Evolutionary conservation across 2,797 vertebrate genomes (phyloP).

Genomic region (Lagodon rhomboides): DNA sequence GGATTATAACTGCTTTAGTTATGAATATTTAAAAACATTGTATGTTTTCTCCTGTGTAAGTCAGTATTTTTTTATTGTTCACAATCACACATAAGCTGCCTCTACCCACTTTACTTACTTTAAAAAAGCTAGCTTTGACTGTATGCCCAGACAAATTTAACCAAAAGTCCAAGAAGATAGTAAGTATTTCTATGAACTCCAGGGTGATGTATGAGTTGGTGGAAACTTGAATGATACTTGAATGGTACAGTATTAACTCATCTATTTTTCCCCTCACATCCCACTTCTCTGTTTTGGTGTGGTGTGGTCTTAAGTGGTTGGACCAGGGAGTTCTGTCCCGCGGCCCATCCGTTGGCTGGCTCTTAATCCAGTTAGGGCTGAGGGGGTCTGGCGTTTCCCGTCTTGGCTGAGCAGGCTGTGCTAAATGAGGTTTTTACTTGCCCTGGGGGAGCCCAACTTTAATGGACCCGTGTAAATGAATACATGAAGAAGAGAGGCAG

Average conservation of each 20-base stretch:
- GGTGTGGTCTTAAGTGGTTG: constrained; percentile 75
- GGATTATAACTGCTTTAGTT: background rate
- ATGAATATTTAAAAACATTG: background rate
- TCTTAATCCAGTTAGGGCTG: constrained; percentile 86
- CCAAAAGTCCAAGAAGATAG: background rate
- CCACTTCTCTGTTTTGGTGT: constrained; percentile 59
- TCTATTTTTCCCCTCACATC: constrained; percentile 17
- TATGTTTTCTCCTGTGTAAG: background rate
- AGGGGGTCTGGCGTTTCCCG: constrained; percentile 85
- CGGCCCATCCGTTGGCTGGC: constrained; percentile 85
- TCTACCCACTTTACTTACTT: background rate
- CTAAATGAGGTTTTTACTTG: constrained; percentile 87
- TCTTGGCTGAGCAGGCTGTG: constrained; percentile 83
- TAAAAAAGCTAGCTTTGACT: background rate
- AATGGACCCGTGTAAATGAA: constrained; percentile 85
- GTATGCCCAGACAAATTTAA: background rate
- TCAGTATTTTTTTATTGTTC: background rate
- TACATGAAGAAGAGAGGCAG: constrained; percentile 68
- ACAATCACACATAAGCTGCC: background rate
- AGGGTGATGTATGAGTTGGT: background rate
- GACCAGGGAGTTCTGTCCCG: constrained; percentile 83
- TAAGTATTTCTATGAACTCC: background rate
- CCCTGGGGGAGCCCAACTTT: constrained; percentile 83
- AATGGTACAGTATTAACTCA: background rate
- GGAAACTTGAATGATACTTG: background rate